phyloP scores from a whole-genome alignment of 2,888 invertebrate genomes.

The Rhagium mordax region DNA sequence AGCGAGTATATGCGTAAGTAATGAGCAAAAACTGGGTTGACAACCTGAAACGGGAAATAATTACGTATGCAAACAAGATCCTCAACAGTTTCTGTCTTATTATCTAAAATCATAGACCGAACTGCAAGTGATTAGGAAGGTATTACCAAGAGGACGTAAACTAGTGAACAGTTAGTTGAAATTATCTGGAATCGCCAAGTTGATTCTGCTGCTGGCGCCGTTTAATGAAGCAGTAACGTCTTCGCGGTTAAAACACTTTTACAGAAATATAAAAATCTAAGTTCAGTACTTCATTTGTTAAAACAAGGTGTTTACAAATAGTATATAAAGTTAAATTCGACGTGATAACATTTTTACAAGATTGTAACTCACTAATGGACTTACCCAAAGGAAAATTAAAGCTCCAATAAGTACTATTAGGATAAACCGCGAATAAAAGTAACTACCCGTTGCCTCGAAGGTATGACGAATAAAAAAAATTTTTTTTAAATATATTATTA shows the following conservation, averaged over 20 bases:
- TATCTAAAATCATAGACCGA: conserved; percentile 28
- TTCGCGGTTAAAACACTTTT: neutral
- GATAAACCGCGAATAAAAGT: too few species aligned
- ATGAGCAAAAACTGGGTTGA: conserved; percentile 53
- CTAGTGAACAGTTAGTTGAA: neutral
- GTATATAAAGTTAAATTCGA: too few species aligned
- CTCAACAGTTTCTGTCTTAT: conserved; percentile 31
- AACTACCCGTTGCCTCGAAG: too few species aligned
- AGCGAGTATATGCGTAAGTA: conserved; percentile 22
- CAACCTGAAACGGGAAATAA: conserved; percentile 52
- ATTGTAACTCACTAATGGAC: too few species aligned
- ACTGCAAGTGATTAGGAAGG: conserved; percentile 17
- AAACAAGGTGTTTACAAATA: too few species aligned
- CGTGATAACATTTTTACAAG: too few species aligned
- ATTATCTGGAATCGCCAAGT: neutral
- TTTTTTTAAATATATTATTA: too few species aligned
- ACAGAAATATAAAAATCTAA: neutral
- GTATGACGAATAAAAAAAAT: too few species aligned
- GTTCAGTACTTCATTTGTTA: too few species aligned
- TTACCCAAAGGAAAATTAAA: too few species aligned
- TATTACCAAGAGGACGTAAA: conserved; percentile 1
- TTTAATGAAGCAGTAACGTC: neutral
- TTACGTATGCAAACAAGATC: conserved; percentile 50
- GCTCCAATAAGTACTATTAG: too few species aligned
- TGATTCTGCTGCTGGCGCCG: conserved; percentile 5